phyloP scores from a whole-genome alignment of 2,888 invertebrate genomes.

The Sclerodermus sp. region DNA sequence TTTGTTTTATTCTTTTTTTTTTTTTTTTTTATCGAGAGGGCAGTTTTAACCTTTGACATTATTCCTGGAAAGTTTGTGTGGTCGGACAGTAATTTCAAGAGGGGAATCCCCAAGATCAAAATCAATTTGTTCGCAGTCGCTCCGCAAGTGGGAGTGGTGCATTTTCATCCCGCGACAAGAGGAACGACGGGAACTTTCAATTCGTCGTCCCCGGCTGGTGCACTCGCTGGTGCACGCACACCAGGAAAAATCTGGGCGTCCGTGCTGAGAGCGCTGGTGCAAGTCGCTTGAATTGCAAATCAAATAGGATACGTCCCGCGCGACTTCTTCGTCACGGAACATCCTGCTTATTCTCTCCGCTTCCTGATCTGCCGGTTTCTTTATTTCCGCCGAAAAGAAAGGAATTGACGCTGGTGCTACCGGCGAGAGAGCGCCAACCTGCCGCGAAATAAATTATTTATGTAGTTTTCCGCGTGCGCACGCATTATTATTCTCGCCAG shows the following conservation, averaged over 20 bases:
- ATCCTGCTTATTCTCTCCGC: not conserved
- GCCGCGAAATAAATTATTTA: too few relatives aligned
- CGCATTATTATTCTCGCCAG: too few relatives aligned
- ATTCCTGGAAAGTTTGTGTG: not conserved
- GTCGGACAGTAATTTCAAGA: not conserved
- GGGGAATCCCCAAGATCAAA: slow-evolving; percentile 1
- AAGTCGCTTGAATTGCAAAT: slow-evolving; percentile 36
- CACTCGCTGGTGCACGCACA: too few relatives aligned
- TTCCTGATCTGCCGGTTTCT: not conserved
- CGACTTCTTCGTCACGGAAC: not conserved
- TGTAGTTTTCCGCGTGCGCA: too few relatives aligned
- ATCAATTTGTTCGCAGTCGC: slow-evolving; percentile 22
- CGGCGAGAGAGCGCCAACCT: too few relatives aligned
- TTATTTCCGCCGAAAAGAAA: not conserved
- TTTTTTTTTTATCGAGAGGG: not conserved
- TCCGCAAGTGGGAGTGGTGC: slow-evolving; percentile 13
- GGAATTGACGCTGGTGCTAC: not conserved
- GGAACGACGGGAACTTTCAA: slow-evolving; percentile 20
- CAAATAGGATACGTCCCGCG: slow-evolving; percentile 24
- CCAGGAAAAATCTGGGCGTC: too few relatives aligned
- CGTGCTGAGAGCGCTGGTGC: slow-evolving; percentile 12
- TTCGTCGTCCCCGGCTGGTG: slow-evolving; percentile 10
- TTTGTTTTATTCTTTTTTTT: too few relatives aligned
- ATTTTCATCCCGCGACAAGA: slow-evolving; percentile 16
- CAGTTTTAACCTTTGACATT: too few relatives aligned